Evolutionary conservation across 2,888 invertebrate species (phyloP).

Genomic region (Thyatira batis): DNA sequence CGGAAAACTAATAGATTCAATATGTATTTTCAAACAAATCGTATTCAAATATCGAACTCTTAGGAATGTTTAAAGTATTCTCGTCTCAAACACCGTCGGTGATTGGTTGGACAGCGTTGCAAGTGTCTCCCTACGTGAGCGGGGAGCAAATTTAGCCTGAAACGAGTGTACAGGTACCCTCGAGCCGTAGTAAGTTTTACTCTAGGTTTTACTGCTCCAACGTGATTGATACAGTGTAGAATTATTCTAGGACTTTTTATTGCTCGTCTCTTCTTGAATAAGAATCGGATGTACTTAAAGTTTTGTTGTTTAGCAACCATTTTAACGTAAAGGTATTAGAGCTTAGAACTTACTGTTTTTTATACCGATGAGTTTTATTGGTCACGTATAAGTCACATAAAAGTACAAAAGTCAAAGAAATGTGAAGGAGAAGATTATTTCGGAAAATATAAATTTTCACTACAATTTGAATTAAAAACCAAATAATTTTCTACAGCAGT

Average conservation of each 20-base stretch:
- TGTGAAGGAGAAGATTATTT: too few species aligned
- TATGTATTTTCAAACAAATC: not conserved
- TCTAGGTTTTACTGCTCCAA: slow-evolving; percentile 51
- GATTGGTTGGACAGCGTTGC: slow-evolving; percentile 76
- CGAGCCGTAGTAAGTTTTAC: slow-evolving; percentile 45
- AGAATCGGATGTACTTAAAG: slow-evolving; percentile 35
- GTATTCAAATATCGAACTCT: slow-evolving; percentile 29
- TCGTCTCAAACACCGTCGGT: slow-evolving; percentile 67
- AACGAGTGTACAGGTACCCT: slow-evolving; percentile 22
- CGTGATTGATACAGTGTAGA: slow-evolving; percentile 54
- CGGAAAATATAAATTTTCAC: too few species aligned
- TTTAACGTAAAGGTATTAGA: slow-evolving; percentile 3
- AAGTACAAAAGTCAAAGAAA: too few species aligned
- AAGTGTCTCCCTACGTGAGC: slow-evolving; percentile 71
- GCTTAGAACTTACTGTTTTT: slow-evolving; percentile 15
- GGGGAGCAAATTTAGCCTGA: slow-evolving; percentile 48
- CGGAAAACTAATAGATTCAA: slow-evolving; percentile 22
- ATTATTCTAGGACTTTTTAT: slow-evolving; percentile 42
- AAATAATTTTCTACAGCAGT: too few species aligned
- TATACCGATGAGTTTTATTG: slow-evolving; percentile 10
- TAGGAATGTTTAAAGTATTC: slow-evolving; percentile 66
- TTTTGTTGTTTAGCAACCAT: slow-evolving; percentile 23
- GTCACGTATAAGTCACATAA: too few species aligned
- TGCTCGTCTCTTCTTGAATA: slow-evolving; percentile 33
- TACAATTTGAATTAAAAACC: too few species aligned